Evolutionary conservation across 92 coral and sea anemone species (phyloP).

Genomic region (Isaurus tuberculatus): DNA sequence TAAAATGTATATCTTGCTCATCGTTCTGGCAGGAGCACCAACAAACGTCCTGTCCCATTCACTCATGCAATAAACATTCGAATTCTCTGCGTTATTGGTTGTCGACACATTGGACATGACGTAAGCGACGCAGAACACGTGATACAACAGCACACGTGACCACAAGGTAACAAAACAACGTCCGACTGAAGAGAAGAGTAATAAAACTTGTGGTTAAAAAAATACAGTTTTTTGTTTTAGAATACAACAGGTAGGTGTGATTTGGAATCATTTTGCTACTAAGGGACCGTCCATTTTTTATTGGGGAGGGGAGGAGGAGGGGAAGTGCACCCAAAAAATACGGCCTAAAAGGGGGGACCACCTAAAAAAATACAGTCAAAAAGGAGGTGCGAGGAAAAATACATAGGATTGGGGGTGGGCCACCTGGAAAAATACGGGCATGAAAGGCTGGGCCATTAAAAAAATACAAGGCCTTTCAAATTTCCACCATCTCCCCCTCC

Average conservation of each 20-base stretch:
- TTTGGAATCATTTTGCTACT: neutral
- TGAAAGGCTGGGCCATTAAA: no score
- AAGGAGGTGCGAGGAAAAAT: no score
- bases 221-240: neutral
- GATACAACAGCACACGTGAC: constrained; percentile 98
- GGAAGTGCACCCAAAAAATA: no score
- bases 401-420: no score
- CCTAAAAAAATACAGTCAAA: no score
- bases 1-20: neutral
- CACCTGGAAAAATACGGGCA: no score
- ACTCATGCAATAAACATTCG: constrained; percentile 70
- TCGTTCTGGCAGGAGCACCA: neutral
- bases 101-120: constrained; percentile 92
- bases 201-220: neutral
- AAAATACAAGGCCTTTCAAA: no score
- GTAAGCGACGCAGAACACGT: constrained; percentile 72
- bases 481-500: no score
- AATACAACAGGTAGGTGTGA: neutral
- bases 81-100: constrained; percentile 79
- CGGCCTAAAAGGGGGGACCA: no score
- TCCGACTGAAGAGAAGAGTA: constrained; percentile 74
- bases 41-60: constrained; percentile 13
- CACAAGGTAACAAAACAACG: constrained; percentile 90
- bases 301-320: no score
- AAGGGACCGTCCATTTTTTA: no score